phyloP scores from a whole-genome alignment of 92 coral and sea anemone genomes.

The Montipora capitata region DNA sequence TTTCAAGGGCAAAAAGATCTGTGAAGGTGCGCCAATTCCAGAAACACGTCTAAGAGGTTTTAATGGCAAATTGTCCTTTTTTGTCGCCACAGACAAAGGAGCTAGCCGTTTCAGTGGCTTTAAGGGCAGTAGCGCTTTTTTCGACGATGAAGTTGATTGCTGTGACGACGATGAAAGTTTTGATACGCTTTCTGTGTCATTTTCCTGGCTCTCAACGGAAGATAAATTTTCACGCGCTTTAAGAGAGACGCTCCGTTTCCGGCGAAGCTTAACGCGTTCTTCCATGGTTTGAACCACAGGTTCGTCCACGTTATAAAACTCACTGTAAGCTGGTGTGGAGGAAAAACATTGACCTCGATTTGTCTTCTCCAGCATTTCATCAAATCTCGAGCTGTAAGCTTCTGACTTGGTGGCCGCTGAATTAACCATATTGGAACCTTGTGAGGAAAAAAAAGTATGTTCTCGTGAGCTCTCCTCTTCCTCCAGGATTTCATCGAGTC shows the following conservation, averaged over 20 bases:
- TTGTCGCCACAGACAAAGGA: not conserved
- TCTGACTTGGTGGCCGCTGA: not conserved
- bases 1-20: not conserved
- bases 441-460: not conserved
- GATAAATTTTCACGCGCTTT: slow-evolving; percentile 14
- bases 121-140: not conserved
- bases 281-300: slow-evolving; percentile 54
- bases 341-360: not conserved
- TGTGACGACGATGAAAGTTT: not conserved
- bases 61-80: slow-evolving; percentile 1
- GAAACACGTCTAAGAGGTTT: slow-evolving; percentile 11
- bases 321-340: not conserved
- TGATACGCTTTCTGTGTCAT: no score
- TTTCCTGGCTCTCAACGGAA: not conserved
- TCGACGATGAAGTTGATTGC: not conserved
- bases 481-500: not conserved
- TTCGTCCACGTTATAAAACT: slow-evolving; percentile 18
- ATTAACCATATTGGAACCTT: not conserved
- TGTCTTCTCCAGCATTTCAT: not conserved
- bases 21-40: not conserved
- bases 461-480: not conserved
- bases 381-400: not conserved
- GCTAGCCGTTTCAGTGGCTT: slow-evolving; percentile 13
- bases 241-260: not conserved
- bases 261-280: slow-evolving; percentile 82